Conservation (phyloP, 2,888 invertebrate genomes). For the Parnassius mnemosyne region DNA sequence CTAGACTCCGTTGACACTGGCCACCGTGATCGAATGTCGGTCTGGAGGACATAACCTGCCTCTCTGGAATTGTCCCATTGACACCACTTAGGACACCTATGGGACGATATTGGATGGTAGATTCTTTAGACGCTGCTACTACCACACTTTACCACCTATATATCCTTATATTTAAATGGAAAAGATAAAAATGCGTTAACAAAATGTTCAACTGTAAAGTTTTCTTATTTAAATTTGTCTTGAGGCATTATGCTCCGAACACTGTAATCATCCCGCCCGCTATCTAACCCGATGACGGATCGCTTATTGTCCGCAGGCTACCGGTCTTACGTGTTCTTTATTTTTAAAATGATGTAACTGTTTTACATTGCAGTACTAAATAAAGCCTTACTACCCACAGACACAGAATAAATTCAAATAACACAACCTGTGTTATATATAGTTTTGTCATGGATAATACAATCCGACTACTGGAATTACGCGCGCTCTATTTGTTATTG, state of each 20-base stretch:
- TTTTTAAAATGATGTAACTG: slow-evolving; percentile 39
- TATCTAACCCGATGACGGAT: slow-evolving; percentile 75
- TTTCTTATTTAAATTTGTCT: slow-evolving; percentile 57
- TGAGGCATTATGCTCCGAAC: slow-evolving; percentile 49
- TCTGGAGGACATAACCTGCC: no score
- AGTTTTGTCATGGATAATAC: slow-evolving; percentile 19
- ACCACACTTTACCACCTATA: no score
- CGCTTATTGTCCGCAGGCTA: slow-evolving; percentile 74
- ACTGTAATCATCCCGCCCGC: slow-evolving; percentile 61
- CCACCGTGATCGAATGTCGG: no score
- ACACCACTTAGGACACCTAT: no score
- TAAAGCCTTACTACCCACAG: slow-evolving; percentile 29
- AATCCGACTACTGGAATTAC: slow-evolving; percentile 46
- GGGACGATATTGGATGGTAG: no score
- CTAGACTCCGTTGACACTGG: no score
- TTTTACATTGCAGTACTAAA: slow-evolving; percentile 33
- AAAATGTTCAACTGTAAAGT: slow-evolving; percentile 27
- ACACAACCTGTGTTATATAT: slow-evolving; percentile 24
- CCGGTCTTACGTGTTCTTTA: slow-evolving; percentile 57
- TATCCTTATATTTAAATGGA: not conserved
- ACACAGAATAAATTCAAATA: slow-evolving; percentile 31
- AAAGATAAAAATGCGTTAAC: not conserved
- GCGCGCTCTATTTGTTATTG: slow-evolving; percentile 20
- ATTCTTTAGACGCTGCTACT: no score
- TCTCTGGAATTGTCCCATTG: no score